These are phyloP conservation scores for Hedya salicella DNA, from an alignment of 2,888 invertebrate genomes.

Conservation along the genomic window DNA sequence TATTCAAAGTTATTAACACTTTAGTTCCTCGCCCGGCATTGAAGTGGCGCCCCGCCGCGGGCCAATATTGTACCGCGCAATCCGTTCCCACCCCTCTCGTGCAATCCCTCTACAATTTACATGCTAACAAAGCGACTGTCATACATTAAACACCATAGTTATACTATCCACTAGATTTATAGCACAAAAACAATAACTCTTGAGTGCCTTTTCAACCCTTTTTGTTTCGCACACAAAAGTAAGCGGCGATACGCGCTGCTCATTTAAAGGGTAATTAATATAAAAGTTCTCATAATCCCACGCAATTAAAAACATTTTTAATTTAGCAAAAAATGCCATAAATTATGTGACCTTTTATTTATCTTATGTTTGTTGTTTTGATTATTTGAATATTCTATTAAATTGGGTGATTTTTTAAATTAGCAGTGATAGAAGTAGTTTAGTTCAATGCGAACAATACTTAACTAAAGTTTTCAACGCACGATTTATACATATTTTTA, in stretches of 20 bases:
- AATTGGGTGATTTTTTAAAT: background rate
- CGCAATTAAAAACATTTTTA: conserved; percentile 71
- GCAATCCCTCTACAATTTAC: conserved; percentile 72
- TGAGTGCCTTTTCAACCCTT: conserved; percentile 71
- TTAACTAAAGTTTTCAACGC: no score
- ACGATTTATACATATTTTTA: no score
- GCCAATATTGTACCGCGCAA: conserved; percentile 65
- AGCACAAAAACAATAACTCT: conserved; percentile 75
- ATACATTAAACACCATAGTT: conserved; percentile 81
- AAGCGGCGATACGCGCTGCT: conserved; percentile 68
- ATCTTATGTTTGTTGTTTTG: conserved; percentile 41
- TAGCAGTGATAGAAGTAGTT: no score
- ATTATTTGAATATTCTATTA: background rate
- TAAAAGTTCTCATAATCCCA: conserved; percentile 77
- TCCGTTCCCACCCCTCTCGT: conserved; percentile 76
- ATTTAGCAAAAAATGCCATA: conserved; percentile 59
- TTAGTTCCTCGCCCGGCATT: conserved; percentile 55
- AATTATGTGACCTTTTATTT: conserved; percentile 62
- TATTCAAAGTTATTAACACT: conserved; percentile 34
- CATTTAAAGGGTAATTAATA: conserved; percentile 82
- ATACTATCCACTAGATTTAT: conserved; percentile 81
- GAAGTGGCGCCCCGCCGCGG: conserved; percentile 75
- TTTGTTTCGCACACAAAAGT: conserved; percentile 62
- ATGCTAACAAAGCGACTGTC: conserved; percentile 81
- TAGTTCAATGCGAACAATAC: no score